Base-by-base conservation (phyloP, 2,888 invertebrate species). In the Kuschelorhynchus macadamiae region DNA sequence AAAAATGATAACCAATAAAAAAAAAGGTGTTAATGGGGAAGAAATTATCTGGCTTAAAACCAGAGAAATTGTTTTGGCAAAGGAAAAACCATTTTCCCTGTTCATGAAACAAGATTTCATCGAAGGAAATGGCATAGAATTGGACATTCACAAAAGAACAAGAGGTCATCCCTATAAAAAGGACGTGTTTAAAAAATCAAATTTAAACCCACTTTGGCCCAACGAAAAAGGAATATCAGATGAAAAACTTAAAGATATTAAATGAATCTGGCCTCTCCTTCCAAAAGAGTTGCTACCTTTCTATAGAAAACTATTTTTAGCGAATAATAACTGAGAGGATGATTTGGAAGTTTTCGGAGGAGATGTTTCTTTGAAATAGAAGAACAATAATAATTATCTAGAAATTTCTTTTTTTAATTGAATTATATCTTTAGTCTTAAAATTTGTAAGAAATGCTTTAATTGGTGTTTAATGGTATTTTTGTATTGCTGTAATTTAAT, bases 241-340 rank as follows among this genome's bases (percentile, higher is more conserved):
- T 5, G 46, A 46, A 46, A 46, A 46, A 46, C 16, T 46, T 5
- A 46, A 46, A 20, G 4, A 46, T 5, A 5, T 7, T 12, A 46
- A 46, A 12, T 46, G 8, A n/a, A 46, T 46, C 5, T 12, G 39
- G 39, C 39, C 20, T 53, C 62, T 55, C 46, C 30, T 12, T 52
- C 21, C 18, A 55, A 25, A 9, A 62, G 33, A 62, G 52, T 33
- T 12, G 52, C 62, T 4, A 42, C 53, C 7, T 11, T 21, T 62
- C 47, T 9, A 62, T 33, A 62, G 30, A n/a, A 52, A 62, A 44
- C 1, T 14, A n/a, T n/a, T n/a, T n/a, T n/a, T n/a, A n/a, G 42
- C 42, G 4, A 18, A 44, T 12, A 8, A 21, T 8, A n/a, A n/a
- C n/a, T n/a, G n/a, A n/a, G n/a, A n/a, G n/a, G n/a, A n/a, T n/a